phyloP scores from a whole-genome alignment of 2,113 vertebrate genomes.

The Procavia capensis region DNA sequence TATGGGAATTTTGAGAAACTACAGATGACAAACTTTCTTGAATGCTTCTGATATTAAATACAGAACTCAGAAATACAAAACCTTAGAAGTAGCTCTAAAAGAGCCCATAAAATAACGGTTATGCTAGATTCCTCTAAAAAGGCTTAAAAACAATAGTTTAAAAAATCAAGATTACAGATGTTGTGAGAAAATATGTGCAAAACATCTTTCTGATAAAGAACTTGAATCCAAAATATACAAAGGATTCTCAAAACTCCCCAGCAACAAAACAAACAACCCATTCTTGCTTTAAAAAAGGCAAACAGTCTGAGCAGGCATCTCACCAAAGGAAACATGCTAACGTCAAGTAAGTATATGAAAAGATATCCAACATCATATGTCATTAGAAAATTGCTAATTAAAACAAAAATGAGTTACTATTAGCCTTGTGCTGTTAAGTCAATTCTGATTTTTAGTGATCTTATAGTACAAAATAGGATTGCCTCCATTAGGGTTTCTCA shows the following conservation, averaged over 20 bases:
- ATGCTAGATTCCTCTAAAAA: background rate
- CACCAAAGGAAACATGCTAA: background rate
- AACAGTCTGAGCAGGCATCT: background rate
- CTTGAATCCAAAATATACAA: too few relatives aligned
- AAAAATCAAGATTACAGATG: background rate
- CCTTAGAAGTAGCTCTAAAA: background rate
- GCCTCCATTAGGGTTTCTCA: too few relatives aligned
- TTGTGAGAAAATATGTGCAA: background rate
- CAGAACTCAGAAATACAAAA: background rate
- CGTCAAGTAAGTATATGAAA: background rate
- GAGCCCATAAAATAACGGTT: background rate
- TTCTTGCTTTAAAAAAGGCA: background rate
- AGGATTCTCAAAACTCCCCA: too few relatives aligned
- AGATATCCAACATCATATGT: background rate
- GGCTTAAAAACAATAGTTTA: background rate
- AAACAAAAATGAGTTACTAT: background rate
- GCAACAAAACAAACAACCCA: background rate
- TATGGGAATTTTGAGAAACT: background rate
- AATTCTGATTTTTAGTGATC: background rate
- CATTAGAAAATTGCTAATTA: background rate
- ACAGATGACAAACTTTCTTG: background rate
- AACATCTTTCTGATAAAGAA: background rate
- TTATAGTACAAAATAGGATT: too few relatives aligned
- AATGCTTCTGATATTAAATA: background rate
- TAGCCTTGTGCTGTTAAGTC: background rate